These are phyloP conservation scores for Drosophila prosaltans DNA, from an alignment of 1,140 invertebrate species.

Conservation along the genomic window DNA sequence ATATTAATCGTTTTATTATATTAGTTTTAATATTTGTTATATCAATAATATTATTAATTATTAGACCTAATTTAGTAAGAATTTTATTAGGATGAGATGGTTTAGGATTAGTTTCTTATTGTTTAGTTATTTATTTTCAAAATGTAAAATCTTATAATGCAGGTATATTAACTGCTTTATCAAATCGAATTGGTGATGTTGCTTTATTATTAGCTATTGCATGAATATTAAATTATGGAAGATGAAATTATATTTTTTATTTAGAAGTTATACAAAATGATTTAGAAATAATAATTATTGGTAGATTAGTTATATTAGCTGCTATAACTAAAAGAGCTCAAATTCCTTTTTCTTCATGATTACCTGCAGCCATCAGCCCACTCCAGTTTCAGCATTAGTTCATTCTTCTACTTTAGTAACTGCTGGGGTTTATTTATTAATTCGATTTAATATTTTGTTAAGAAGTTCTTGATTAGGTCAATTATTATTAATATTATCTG, in stretches of 20 bases:
- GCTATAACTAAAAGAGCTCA: constrained; percentile 89
- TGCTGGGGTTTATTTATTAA: constrained; percentile 88
- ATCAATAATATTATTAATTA: constrained; percentile 88
- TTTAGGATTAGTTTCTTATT: constrained; percentile 87
- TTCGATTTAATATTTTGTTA: constrained; percentile 85
- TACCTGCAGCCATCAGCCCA: constrained; percentile 89
- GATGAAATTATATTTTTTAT: constrained; percentile 84
- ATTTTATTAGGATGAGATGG: constrained; percentile 89
- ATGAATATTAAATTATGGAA: constrained; percentile 85
- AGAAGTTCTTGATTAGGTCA: constrained; percentile 63
- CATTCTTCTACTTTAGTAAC: constrained; percentile 90
- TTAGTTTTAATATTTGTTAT: constrained; percentile 87
- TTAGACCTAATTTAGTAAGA: constrained; percentile 87
- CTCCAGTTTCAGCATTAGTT: constrained; percentile 88
- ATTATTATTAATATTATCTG: constrained; percentile 83
- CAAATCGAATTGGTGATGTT: constrained; percentile 87
- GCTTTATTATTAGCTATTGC: constrained; percentile 85
- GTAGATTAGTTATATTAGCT: constrained; percentile 84
- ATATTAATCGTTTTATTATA: constrained; percentile 85
- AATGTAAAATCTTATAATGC: constrained; percentile 86
- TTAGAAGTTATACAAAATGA: constrained; percentile 83
- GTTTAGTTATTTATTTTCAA: constrained; percentile 87
- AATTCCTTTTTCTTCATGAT: constrained; percentile 88
- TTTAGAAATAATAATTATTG: constrained; percentile 83
- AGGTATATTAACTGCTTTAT: constrained; percentile 86